Evolutionary conservation across 1,140 invertebrate species (phyloP), one percentile per base, ranked within the genome.

Genomic region (Pollicipes pollicipes): DNA sequence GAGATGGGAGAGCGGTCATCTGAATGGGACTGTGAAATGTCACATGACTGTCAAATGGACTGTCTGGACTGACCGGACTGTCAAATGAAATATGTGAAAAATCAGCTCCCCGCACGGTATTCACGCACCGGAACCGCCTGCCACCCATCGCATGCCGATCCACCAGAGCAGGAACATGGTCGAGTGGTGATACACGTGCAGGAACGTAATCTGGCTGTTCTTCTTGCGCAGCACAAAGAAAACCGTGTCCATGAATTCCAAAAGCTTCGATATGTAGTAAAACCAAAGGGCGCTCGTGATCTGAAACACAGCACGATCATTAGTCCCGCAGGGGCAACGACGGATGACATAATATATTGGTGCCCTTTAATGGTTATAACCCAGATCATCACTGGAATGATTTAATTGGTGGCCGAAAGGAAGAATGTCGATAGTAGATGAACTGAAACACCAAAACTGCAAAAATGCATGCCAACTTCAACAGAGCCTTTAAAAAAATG

Each of bases 141-240:
- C 92, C 16, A 96, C 91, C 90, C 91, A 98, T 83, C 95, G 95
- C 73, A 95, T 89, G 28, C 92, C 91, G 74, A 96, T 94, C 93
- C 93, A 98, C 90, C 93, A 96, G 27, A 94, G 84, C 0, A 85
- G 83, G 76, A 95, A 93, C 90, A 95, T 95, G 0, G 90, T 93
- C 6, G 90, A 90, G 77, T 95, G 92, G 79, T 95, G 93, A 77
- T 95, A 95, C 0, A 95, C 87, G 74, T 95, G 92, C 4, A 95
- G 83, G 80, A 95, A 95, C 21, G 89, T 91, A 69, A 95, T 79
- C 79, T 95, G 91, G 73, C 87, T 87, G 71, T 88, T 86, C 76
- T 95, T 95, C 78, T 94, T 93, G 45, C 91, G 83, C 35, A 95
- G 77, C 71, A 95, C 93, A 75, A 95, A 92, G 83, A 95, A 95